Evolutionary conservation across 2,888 invertebrate species (phyloP).

Genomic region (Phyllotreta cruciferae): DNA sequence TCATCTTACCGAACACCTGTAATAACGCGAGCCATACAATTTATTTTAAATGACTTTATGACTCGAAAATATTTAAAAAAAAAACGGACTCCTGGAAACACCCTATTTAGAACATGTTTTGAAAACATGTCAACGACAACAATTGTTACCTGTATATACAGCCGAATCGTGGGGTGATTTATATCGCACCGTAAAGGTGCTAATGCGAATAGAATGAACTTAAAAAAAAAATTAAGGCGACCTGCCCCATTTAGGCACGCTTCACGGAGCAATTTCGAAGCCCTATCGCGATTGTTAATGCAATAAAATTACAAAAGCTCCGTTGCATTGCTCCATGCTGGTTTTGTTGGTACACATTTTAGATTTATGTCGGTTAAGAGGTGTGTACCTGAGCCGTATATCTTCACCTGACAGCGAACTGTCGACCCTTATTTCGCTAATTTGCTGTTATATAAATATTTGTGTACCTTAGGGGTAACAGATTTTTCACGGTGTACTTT

Average conservation of each 20-base stretch:
- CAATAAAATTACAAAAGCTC: slow-evolving; percentile 35
- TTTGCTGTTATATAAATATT: not conserved
- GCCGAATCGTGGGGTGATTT: slow-evolving; percentile 15
- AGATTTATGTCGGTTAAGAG: slow-evolving; percentile 42
- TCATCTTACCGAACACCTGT: slow-evolving; percentile 31
- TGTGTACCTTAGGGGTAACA: not conserved
- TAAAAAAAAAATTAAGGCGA: not conserved
- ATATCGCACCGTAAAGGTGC: slow-evolving; percentile 25
- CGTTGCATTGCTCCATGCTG: slow-evolving; percentile 41
- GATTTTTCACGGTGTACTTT: no score
- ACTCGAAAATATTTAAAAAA: no score
- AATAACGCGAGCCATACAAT: not conserved
- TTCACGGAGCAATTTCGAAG: slow-evolving; percentile 25
- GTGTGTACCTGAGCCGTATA: slow-evolving; percentile 37
- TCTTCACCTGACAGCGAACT: slow-evolving; percentile 39
- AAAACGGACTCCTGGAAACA: not conserved
- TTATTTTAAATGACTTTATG: no score
- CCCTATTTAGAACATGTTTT: not conserved
- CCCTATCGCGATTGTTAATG: slow-evolving; percentile 22
- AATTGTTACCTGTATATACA: slow-evolving; percentile 17
- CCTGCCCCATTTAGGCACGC: slow-evolving; percentile 32
- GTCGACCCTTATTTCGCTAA: slow-evolving; percentile 24
- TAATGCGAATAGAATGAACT: slow-evolving; percentile 21
- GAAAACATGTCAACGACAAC: slow-evolving; percentile 6
- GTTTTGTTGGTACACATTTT: slow-evolving; percentile 43